Percentiles rank a stretch among this genome's conserved stretches.
These are phyloP conservation scores for Montipora capitata DNA, from an alignment of 92 coral and sea anemone species.

Conservation along the genomic window DNA sequence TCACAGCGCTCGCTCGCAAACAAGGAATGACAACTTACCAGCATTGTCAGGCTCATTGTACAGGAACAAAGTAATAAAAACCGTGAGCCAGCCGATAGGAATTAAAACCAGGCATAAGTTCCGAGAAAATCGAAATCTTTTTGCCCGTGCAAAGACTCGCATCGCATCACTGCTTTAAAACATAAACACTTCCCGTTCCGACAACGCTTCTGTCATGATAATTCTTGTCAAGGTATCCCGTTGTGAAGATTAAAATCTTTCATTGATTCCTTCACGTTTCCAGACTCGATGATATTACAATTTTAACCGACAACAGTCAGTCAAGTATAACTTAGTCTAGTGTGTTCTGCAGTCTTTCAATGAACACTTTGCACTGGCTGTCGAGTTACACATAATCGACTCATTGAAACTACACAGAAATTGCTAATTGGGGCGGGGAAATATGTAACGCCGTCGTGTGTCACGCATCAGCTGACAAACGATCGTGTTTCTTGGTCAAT, in stretches of 20 bases:
- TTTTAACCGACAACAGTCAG: background rate
- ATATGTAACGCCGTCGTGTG: background rate
- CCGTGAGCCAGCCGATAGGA: constrained; percentile 66
- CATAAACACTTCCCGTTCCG: background rate
- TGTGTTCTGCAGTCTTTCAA: constrained; percentile 34
- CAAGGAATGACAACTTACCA: constrained; percentile 35
- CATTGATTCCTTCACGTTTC: constrained; percentile 16
- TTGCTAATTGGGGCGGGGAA: constrained; percentile 12
- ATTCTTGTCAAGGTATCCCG: constrained; percentile 19
- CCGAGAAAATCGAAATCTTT: constrained; percentile 59
- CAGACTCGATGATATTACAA: background rate
- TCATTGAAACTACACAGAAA: background rate
- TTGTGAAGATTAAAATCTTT: background rate
- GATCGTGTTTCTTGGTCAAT: constrained; percentile 7
- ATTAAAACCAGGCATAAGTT: constrained; percentile 53
- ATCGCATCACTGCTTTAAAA: constrained; percentile 44
- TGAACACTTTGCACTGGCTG: constrained; percentile 54
- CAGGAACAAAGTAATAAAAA: constrained; percentile 53
- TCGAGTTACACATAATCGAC: background rate
- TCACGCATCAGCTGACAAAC: constrained; percentile 2
- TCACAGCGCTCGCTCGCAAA: constrained; percentile 22
- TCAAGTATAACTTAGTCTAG: background rate
- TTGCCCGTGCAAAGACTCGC: constrained; percentile 66
- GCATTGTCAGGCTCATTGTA: constrained; percentile 47
- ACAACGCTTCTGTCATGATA: background rate